Evolutionary conservation across 2,113 vertebrate genomes (phyloP).

Genomic region (Apus apus): DNA sequence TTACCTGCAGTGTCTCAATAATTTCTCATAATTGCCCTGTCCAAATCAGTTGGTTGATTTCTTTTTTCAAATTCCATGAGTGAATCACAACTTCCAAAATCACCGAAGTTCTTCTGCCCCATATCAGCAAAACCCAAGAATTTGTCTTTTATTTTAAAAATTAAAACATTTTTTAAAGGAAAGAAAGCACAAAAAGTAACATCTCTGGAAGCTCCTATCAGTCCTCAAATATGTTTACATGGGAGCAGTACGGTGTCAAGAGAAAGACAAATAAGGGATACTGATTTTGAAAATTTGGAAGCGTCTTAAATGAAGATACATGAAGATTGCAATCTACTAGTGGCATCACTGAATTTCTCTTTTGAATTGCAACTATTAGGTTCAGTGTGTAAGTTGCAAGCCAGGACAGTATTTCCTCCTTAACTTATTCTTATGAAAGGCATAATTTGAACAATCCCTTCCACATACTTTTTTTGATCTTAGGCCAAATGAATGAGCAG

Average conservation of each 20-base stretch:
- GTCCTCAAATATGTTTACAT: neutral
- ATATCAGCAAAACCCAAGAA: neutral
- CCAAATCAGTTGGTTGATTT: neutral
- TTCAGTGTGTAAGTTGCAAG: neutral
- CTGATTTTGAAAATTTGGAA: neutral
- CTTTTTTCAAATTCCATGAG: neutral
- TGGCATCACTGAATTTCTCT: neutral
- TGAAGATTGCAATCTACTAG: neutral
- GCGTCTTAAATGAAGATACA: neutral
- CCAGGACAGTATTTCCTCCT: neutral
- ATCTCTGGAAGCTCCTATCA: neutral
- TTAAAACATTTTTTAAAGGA: neutral
- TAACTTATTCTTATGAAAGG: neutral
- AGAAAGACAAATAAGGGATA: neutral
- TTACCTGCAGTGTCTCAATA: constrained; percentile 66
- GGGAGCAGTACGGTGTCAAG: neutral
- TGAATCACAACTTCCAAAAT: neutral
- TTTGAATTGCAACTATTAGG: neutral
- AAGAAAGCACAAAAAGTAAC: neutral
- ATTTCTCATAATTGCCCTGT: constrained; percentile 54
- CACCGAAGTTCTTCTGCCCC: neutral
- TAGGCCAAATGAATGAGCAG: neutral
- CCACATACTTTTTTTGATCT: neutral
- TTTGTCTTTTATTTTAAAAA: no score
- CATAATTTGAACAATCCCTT: neutral